These are phyloP conservation scores for Bemisia tabaci DNA, from an alignment of 1,140 invertebrate species.

Conservation along the genomic window DNA sequence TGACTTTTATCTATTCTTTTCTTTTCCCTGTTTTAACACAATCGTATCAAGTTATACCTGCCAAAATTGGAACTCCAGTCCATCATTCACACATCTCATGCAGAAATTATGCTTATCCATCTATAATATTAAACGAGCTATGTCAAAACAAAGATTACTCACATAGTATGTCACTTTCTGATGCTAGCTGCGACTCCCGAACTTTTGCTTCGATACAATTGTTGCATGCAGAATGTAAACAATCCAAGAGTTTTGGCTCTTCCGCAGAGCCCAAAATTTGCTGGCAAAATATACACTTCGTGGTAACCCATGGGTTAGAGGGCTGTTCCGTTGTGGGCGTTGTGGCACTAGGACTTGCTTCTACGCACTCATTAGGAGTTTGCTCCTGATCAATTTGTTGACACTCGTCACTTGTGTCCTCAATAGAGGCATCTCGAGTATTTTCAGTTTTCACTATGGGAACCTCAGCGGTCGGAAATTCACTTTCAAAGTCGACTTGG, in stretches of 20 bases:
- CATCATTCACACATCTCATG: too few species aligned
- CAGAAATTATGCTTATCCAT: too few species aligned
- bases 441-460: neutral
- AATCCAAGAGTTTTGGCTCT: constrained; percentile 65
- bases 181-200: neutral
- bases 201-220: constrained; percentile 43
- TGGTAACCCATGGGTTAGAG: constrained; percentile 20
- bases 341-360: constrained; percentile 9
- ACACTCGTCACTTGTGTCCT: neutral
- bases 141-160: neutral
- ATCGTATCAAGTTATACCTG: too few species aligned
- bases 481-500: neutral
- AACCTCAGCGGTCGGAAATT: neutral
- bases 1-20: too few species aligned
- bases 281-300: constrained; percentile 54
- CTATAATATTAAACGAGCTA: too few species aligned
- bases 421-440: neutral
- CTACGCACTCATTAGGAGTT: constrained; percentile 1
- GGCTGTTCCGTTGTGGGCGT: constrained; percentile 2
- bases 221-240: constrained; percentile 68
- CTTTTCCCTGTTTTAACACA: too few species aligned
- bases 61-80: too few species aligned
- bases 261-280: constrained; percentile 42
- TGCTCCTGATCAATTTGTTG: neutral
- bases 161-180: neutral